Base-by-base conservation (phyloP, 2,113 vertebrate species). In the Dendrocopos noguchii region DNA sequence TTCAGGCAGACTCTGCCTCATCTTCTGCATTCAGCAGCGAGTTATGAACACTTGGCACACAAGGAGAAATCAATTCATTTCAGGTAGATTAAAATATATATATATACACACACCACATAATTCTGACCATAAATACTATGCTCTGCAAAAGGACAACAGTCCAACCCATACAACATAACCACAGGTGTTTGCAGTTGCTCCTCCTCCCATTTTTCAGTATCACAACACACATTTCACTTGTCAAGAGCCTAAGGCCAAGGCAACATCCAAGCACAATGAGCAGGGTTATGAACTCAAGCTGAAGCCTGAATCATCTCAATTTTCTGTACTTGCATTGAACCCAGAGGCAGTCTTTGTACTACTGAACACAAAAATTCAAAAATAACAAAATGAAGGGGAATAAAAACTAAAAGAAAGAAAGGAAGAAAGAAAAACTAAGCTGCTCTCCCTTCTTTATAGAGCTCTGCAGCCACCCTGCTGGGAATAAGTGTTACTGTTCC, bases 241-340 rank as follows among this genome's bases (percentile, higher is more conserved):
- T 46, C 1, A 42, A 31, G 2, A 85, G 84, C 50, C 79, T 82
- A 65, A 88, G 91, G 55, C 87, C 77, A 88, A 88, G 28, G 56
- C 88, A 86, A 72, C 39, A 72, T 63, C 27, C 67, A 74, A 67
- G 36, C 25, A 77, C 77, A 84, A 88, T 4, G 19, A 91, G 22
- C 2, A 1, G 16, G 57, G 91, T 84, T 95, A 79, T 77, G 74
- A 95, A 95, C 75, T 89, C 84, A 65, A 47, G 31, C 82, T 86
- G 59, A 90, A 93, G 64, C 44, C 80, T 90, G 85, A 90, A 90
- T 87, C 70, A 91, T 82, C 76, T 84, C 52, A 56, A 90, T 94
- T 89, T 71, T 71, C 73, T n/a, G 14, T 33, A 73, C 36, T 74
- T 91, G 34, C 5, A 0, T 93, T 76, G 95, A 88, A 92, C 56